Evolutionary conservation across 2,797 vertebrate species (phyloP).

Genomic region (Sebastes trivittatus): DNA sequence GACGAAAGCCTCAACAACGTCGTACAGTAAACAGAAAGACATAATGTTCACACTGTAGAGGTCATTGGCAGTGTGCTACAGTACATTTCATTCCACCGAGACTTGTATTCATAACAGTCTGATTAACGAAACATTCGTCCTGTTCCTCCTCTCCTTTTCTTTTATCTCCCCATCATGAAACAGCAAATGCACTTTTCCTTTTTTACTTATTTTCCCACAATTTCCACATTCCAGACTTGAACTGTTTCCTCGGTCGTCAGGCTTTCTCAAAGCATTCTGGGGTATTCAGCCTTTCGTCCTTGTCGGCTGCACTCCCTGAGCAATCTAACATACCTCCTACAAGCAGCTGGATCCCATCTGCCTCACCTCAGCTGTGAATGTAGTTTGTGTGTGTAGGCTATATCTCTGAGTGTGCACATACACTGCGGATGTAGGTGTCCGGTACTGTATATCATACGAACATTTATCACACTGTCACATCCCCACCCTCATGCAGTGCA

Average conservation of each 20-base stretch:
- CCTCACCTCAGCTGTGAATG: constrained; percentile 33
- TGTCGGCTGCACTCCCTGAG: constrained; percentile 7
- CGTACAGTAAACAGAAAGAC: not conserved
- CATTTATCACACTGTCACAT: constrained; percentile 40
- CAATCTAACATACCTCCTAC: constrained; percentile 19
- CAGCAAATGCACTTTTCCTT: not conserved
- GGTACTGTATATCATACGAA: not conserved
- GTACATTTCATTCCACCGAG: not conserved
- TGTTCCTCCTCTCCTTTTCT: not conserved
- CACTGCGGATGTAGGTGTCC: not conserved
- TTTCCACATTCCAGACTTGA: constrained; percentile 48
- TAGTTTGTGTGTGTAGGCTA: not conserved
- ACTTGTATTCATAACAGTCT: constrained; percentile 14
- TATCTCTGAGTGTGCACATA: not conserved
- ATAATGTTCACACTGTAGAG: not conserved
- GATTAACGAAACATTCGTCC: not conserved
- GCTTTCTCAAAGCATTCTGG: constrained; percentile 49
- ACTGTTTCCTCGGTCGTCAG: not conserved
- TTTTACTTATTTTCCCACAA: constrained; percentile 54
- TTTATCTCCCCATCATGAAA: constrained; percentile 16
- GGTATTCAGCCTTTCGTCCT: constrained; percentile 19
- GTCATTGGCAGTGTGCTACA: not conserved
- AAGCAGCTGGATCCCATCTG: constrained; percentile 59
- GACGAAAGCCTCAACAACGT: not conserved
- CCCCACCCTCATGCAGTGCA: constrained; percentile 9